phyloP scores from a whole-genome alignment of 2,113 vertebrate genomes.

The Stictonetta naevosa region DNA sequence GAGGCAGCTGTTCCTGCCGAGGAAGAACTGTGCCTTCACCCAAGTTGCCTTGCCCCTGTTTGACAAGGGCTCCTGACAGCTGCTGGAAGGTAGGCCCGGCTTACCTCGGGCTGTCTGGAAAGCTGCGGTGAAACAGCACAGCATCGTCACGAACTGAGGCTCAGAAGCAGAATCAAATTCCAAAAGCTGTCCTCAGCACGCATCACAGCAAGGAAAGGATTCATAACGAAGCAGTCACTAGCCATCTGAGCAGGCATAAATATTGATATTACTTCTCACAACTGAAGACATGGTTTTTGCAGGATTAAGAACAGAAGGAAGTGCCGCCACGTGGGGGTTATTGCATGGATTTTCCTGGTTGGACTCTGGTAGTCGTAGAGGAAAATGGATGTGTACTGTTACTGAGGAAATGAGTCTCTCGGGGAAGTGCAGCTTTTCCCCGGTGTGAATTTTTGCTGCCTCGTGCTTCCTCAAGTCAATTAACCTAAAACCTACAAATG shows the following conservation, averaged over 20 bases:
- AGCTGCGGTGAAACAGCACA: not conserved
- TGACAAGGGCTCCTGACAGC: not conserved
- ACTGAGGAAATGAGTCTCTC: not conserved
- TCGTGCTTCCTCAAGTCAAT: not conserved
- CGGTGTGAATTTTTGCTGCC: not conserved
- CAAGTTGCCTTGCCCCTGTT: not conserved
- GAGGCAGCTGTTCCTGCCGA: not conserved
- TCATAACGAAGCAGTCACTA: not conserved
- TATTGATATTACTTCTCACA: not conserved
- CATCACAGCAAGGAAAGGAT: not conserved
- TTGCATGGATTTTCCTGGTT: not conserved
- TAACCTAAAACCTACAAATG: slow-evolving; percentile 1
- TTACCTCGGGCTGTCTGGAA: not conserved
- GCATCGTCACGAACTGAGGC: not conserved
- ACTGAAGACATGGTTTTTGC: not conserved
- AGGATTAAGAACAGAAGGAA: not conserved
- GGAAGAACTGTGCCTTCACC: not conserved
- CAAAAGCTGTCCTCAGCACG: not conserved
- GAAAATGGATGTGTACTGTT: not conserved
- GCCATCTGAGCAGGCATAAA: not conserved
- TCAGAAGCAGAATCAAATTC: not conserved
- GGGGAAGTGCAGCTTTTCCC: not conserved
- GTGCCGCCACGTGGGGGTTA: accelerated
- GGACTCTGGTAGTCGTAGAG: not conserved
- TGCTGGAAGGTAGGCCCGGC: not conserved